Evolutionary conservation across 1,140 invertebrate species (phyloP).

Genomic region (Homarus americanus): DNA sequence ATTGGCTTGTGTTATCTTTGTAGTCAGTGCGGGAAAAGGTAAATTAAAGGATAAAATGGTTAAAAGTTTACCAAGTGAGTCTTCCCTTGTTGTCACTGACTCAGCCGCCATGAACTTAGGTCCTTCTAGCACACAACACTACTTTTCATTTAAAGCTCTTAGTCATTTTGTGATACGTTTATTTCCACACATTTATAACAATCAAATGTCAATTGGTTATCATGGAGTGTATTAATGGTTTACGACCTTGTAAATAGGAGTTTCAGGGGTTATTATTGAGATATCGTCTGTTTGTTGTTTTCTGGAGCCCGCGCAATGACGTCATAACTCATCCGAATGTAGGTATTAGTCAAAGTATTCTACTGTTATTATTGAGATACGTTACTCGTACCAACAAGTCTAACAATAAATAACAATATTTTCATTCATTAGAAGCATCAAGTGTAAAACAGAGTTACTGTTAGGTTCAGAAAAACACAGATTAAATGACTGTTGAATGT

Average conservation of each 20-base stretch:
- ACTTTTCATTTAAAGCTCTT: background rate
- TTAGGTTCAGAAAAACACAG: no score
- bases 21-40: background rate
- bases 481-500: no score
- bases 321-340: no score
- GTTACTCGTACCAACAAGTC: no score
- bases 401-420: no score
- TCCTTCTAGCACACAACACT: background rate
- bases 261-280: background rate
- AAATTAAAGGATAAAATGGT: background rate
- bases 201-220: background rate
- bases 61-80: background rate
- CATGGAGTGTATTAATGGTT: background rate
- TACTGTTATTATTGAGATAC: no score
- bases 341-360: no score
- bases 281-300: background rate
- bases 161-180: background rate
- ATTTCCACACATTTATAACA: background rate
- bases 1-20: background rate
- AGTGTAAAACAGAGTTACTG: no score
- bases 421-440: no score
- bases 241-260: background rate
- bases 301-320: background rate
- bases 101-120: background rate
- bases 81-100: conserved; percentile 23